Evolutionary conservation across 2,113 vertebrate genomes (phyloP), one percentile per base, ranked within the genome.

Genomic region (Ptychochromis oligacanthus): DNA sequence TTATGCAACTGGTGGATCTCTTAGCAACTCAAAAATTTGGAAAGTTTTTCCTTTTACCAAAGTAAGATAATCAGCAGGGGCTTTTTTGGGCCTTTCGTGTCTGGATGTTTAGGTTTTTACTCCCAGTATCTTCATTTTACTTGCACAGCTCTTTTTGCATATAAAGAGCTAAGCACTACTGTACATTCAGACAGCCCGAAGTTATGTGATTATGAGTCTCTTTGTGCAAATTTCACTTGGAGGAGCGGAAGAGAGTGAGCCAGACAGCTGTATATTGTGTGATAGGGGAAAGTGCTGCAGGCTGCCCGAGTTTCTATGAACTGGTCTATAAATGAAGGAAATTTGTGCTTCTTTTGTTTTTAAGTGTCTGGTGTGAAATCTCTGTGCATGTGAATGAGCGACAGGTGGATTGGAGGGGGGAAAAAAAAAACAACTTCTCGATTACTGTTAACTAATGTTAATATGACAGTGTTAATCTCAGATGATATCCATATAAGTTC

Each of bases 131-230:
- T 52, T 11, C 26, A 52, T 72, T 72, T 72, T 72, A 54, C 67
- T 54, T 54, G 26, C 67, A 54, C 26, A 34, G 46, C 46, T 72
- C 18, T 52, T 54, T 72, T 54, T 72, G 46, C 67, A 72, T 54
- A 72, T 54, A 72, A 28, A 55, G 20, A 72, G 67, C 20, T 18
- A 46, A 52, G 24, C 43, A 18, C 78, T 34, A 70, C 79, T 81
- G 11, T 70, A 75, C 70, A 26, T 86, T 72, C 38, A 81, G 77
- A 54, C 38, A 49, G 74, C 67, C 80, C 65, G 34, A 70, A 76
- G 80, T 79, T 87, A 77, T 56, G 78, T 82, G 56, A 38, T 75
- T 60, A 55, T 59, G 78, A 70, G 49, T 83, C 61, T 78, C 18
- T 75, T 60, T 81, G 79, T 49, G 34, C 43, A 38, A 76, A 43